Conservation (phyloP, 2,797 vertebrate species). For the Delichon dasypus region DNA sequence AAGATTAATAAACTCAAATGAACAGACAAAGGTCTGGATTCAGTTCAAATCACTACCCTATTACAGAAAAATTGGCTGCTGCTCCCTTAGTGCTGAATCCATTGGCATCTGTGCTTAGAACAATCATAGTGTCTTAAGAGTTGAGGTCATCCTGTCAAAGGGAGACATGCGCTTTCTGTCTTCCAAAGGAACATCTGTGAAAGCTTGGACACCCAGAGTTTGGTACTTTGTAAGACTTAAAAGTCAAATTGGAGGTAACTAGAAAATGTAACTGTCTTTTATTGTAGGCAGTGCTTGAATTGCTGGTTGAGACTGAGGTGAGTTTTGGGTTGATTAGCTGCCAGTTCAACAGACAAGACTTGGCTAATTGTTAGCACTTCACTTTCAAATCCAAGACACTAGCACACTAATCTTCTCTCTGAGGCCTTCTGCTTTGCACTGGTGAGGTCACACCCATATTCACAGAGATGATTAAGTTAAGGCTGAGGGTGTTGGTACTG, state of each 20-base stretch:
- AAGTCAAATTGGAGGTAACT: background rate
- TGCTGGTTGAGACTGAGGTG: background rate
- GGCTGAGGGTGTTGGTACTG: background rate
- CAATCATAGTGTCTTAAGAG: background rate
- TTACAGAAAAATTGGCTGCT: background rate
- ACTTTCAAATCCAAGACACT: background rate
- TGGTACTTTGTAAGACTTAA: background rate
- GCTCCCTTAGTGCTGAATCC: background rate
- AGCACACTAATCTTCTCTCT: too few species aligned
- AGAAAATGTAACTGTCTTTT: background rate
- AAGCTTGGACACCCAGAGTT: background rate
- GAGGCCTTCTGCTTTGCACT: background rate
- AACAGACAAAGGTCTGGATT: background rate
- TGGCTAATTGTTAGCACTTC: background rate
- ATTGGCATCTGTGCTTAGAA: background rate
- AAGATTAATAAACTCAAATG: background rate
- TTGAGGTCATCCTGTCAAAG: background rate
- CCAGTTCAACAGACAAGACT: background rate
- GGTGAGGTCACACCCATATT: background rate
- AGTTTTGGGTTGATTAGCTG: background rate
- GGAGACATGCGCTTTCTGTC: background rate
- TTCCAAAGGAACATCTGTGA: background rate
- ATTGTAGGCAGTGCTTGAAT: background rate
- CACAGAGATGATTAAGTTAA: background rate
- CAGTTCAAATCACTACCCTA: background rate